Base-by-base conservation (phyloP, 2,113 vertebrate genomes). In the Microcebus murinus region DNA sequence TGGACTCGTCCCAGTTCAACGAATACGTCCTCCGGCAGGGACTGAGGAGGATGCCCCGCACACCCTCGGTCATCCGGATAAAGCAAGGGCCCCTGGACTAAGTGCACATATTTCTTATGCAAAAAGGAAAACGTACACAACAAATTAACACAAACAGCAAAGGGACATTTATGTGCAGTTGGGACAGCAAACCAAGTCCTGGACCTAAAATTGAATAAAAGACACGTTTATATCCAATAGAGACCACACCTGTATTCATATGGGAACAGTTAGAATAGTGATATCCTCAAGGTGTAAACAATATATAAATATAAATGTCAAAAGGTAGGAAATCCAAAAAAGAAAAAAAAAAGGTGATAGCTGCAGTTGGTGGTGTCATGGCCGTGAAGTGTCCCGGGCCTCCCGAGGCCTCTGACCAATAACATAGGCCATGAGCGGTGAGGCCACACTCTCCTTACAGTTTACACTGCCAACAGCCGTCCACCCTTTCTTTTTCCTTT, bases 1-100 rank as follows among this genome's bases (percentile, higher is more conserved):
- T 99, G 95, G 99, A 99, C 98, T 99, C 99, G 29, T 99, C 99
- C 87, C 99, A 99, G 98, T 99, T 99, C 98, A 99, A 99, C 94
- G 99, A 99, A 98, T 99, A 99, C 29, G 98, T 99, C 96, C 98
- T 99, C 80, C 98, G 98, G 91, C 98, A 99, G 98, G 99, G 99
- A 96, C 97, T 99, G 98, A 98, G 98, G 98, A 98, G 99, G 98
- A 98, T 98, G 91, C 99, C 99, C 98, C 98, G 98, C 1, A 98
- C 98, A 20, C 98, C 99, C 68, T 99, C 99, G 1, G 99, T 99
- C 98, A 99, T 99, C 98, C 98, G 98, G 96, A 99, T 99, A 98
- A 99, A 99, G 98, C 99, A 99, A 96, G 99, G 99, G 97, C 98
- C 99, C 90, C 98, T 99, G 98, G 99, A 99, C 98, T 99, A 98